These are phyloP conservation scores for Hirtodrosophila confusa DNA, from an alignment of 2,888 invertebrate genomes.

Conservation along the genomic window DNA sequence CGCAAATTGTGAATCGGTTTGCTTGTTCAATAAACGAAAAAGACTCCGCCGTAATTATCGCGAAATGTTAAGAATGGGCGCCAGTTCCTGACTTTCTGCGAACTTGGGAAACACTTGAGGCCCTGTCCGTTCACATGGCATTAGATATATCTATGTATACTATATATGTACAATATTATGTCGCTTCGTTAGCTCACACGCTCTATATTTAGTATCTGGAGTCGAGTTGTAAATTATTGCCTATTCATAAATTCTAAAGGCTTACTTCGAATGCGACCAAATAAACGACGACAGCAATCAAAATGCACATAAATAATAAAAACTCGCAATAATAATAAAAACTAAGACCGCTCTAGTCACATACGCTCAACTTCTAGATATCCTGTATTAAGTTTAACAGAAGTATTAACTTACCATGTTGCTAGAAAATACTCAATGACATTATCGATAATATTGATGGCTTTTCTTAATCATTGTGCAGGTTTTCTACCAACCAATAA, in stretches of 20 bases:
- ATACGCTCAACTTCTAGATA: background rate
- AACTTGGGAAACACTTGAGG: slow-evolving; percentile 23
- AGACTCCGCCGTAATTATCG: slow-evolving; percentile 43
- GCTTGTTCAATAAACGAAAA: slow-evolving; percentile 32
- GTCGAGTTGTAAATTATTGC: slow-evolving; percentile 39
- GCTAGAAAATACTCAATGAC: too few species aligned
- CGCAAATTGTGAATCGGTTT: slow-evolving; percentile 30
- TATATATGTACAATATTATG: slow-evolving; percentile 3
- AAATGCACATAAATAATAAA: slow-evolving; percentile 16
- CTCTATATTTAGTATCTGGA: slow-evolving; percentile 4
- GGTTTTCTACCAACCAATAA: too few species aligned
- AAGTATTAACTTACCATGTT: too few species aligned
- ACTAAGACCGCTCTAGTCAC: background rate
- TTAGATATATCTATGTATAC: background rate
- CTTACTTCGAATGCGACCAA: slow-evolving; percentile 20
- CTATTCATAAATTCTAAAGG: slow-evolving; percentile 42
- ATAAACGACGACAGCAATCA: slow-evolving; percentile 32
- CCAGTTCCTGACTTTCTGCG: slow-evolving; percentile 50
- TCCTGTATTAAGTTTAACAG: background rate
- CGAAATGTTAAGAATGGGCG: slow-evolving; percentile 58
- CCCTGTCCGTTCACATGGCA: background rate
- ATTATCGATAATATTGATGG: too few species aligned
- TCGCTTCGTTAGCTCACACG: slow-evolving; percentile 20
- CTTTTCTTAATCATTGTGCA: too few species aligned
- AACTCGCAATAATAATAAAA: slow-evolving; percentile 6